These are phyloP conservation scores for Trichonephila clavipes DNA, from an alignment of 1,140 invertebrate species.

Conservation along the genomic window DNA sequence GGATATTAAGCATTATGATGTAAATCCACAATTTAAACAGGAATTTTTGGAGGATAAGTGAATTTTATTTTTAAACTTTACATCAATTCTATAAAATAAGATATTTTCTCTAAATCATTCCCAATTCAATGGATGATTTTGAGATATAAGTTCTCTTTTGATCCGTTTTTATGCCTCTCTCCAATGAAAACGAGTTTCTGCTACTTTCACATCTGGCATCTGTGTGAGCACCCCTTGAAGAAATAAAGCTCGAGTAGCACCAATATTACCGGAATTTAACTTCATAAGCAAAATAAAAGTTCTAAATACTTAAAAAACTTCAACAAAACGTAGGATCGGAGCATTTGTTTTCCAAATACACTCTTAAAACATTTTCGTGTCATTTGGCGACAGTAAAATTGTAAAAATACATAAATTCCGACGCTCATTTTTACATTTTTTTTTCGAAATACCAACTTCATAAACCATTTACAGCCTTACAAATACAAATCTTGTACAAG, in stretches of 20 bases:
- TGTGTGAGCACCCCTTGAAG: neutral
- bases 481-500: conserved; percentile 2
- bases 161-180: conserved; percentile 17
- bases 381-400: conserved; percentile 64
- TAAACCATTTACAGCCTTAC: neutral
- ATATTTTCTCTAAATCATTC: conserved; percentile 28
- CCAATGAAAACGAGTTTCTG: conserved; percentile 35
- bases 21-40: too few species aligned
- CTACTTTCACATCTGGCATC: neutral
- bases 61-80: too few species aligned
- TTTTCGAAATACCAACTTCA: neutral
- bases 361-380: conserved; percentile 72
- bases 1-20: too few species aligned
- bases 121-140: conserved; percentile 48
- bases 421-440: neutral
- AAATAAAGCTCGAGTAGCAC: conserved; percentile 33
- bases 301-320: conserved; percentile 28
- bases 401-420: conserved; percentile 43
- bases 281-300: conserved; percentile 38
- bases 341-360: conserved; percentile 46
- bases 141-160: conserved; percentile 15
- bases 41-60: too few species aligned
- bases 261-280: conserved; percentile 43
- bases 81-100: too few species aligned
- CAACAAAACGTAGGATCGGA: neutral